phyloP scores from a whole-genome alignment of 2,797 vertebrate species.

The Naso thynnoides region DNA sequence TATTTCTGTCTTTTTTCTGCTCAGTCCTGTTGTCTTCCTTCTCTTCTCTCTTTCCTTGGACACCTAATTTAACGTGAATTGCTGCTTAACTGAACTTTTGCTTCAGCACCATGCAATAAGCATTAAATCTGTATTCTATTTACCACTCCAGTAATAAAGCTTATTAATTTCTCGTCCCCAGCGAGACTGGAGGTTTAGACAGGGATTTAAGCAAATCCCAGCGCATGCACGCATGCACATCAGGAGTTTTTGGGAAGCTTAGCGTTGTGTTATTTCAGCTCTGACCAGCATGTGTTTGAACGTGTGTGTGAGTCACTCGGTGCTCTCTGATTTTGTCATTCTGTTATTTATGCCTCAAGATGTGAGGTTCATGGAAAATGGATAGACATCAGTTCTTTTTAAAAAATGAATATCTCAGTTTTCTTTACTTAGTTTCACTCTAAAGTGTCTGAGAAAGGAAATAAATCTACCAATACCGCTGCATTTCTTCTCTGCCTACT shows the following conservation, averaged over 20 bases:
- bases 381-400: not conserved
- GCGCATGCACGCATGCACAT: conserved; percentile 23
- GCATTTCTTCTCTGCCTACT: no score
- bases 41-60: not conserved
- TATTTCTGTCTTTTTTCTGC: no score
- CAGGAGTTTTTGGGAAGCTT: conserved; percentile 43
- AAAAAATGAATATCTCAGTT: not conserved
- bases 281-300: conserved; percentile 4
- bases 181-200: conserved; percentile 34
- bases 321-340: conserved; percentile 27
- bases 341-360: conserved; percentile 9
- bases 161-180: conserved; percentile 41
- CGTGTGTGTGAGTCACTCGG: conserved; percentile 5
- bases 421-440: not conserved
- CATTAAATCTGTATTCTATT: conserved; percentile 49
- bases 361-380: not conserved
- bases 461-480: not conserved
- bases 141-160: conserved; percentile 56
- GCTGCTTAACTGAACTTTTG: conserved; percentile 24
- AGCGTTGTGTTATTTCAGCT: conserved; percentile 22
- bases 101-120: conserved; percentile 7
- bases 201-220: conserved; percentile 50
- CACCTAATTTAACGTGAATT: not conserved
- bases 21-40: no score
- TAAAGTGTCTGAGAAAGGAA: not conserved